Evolutionary conservation across 2,888 invertebrate species (phyloP).

Genomic region (Nomada fabriciana): DNA sequence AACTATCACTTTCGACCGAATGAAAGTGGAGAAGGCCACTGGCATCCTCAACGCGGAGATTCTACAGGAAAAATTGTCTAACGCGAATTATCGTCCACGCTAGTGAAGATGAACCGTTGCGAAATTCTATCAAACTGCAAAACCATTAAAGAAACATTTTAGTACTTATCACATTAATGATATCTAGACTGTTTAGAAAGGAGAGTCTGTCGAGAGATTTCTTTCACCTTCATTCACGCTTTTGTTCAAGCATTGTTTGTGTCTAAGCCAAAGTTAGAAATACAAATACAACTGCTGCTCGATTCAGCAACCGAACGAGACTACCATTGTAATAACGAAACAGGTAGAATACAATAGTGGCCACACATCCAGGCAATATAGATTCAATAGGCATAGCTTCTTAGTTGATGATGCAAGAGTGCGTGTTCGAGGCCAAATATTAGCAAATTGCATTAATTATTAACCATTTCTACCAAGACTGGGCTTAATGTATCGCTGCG

Average conservation of each 20-base stretch:
- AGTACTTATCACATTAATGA: too few species aligned
- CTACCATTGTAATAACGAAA: conserved; percentile 31
- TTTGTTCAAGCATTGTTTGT: too few species aligned
- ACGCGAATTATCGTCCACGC: not conserved
- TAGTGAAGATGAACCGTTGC: not conserved
- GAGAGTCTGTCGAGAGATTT: too few species aligned
- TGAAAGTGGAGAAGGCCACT: conserved; percentile 80
- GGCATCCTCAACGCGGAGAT: conserved; percentile 54
- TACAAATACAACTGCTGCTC: conserved; percentile 3
- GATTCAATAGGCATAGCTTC: conserved; percentile 70
- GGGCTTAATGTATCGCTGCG: not conserved
- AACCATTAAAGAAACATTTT: not conserved
- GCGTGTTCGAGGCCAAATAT: conserved; percentile 56
- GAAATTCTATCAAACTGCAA: not conserved
- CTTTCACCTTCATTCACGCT: too few species aligned
- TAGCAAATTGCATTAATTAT: conserved; percentile 27
- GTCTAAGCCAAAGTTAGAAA: not conserved
- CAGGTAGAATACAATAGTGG: conserved; percentile 34
- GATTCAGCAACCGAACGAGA: conserved; percentile 1
- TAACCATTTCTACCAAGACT: not conserved
- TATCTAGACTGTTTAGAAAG: too few species aligned
- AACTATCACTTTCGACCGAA: conserved; percentile 84
- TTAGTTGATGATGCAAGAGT: conserved; percentile 49
- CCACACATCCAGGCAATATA: conserved; percentile 60
- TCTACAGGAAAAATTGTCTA: conserved; percentile 43